Base-by-base conservation (phyloP, 2,888 invertebrate species). In the Pilophorus perplexus region DNA sequence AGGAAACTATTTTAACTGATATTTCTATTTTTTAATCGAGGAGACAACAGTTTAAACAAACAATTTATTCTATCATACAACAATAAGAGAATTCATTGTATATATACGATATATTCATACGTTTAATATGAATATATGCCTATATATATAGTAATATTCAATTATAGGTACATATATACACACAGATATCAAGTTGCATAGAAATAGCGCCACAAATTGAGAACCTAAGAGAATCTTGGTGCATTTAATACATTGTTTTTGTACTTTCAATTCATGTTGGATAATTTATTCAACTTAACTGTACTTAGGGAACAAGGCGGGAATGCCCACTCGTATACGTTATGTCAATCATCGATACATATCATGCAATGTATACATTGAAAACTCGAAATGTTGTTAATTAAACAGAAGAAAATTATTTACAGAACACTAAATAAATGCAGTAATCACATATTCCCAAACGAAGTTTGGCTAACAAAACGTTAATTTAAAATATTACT, bases 51-150 rank as follows among this genome's bases (percentile, higher is more conserved):
- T 69, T 69, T 69, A 69, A 68, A 69, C 67, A 69, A 69, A 67
- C 69, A 69, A 67, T 69, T 69, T 67, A 69, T 69, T 67, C 69
- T 69, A 69, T 69, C 69, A 69, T 69, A 69, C 69, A 69, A 69
- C 69, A 69, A 69, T 69, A 67, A 69, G 69, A 69, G 69, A 69
- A 69, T 69, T 69, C 69, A 69, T 54, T 66, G 67, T 68, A 66
- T 66, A 67, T 69, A 64, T 67, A 67, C 50, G 60, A 67, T 68
- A 67, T 69, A 69, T 69, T 66, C 66, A 67, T 67, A 67, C 27
- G 14, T 64, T 33, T 28, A 20, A 64, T 69, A 69, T 69, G 67
- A 67, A 69, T 68, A 69, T 66, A 69, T 68, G 62, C 66, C 65
- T 67, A 69, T 67, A 68, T 69, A 69, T 67, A 59, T 65, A 46